Base-by-base conservation (phyloP, 1,140 invertebrate species). In the Paramacrobiotus metropolitanus region DNA sequence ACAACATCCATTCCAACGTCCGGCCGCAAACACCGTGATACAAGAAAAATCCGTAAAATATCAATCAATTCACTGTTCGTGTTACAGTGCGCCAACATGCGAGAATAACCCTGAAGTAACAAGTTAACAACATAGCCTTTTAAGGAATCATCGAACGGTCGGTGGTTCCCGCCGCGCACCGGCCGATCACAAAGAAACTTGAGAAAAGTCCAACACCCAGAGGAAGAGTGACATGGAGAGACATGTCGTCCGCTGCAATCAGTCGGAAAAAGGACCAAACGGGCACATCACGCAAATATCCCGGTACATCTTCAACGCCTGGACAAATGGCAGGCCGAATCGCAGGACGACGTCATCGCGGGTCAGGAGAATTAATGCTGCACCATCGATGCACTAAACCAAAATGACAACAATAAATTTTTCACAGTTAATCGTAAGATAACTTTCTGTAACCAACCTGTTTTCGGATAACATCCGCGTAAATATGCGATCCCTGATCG, bases 331-430 rank as follows among this genome's bases (percentile, higher is more conserved):
- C 24, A 91, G 72, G 61, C 82, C 79, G 44, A 91, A 73, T 30
- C 83, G 82, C 44, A 76, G 81, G 1, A 90, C 74, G 1, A 90
- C 84, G 68, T 91, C 87, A 31, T 78, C 78, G 65, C 87, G 75
- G 67, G 82, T 81, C 72, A 90, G 78, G 66, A 90, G 76, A 29
- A 88, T 73, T 29, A 91, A 72, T 1, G 84, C 83, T 64, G 81
- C 78, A 0, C 87, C 87, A 77, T 92, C 87, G 66, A 91, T 87
- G 69, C 89, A 85, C 85, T 89, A n/a, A n/a, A n/a, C n/a, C n/a
- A n/a, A n/a, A n/a, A 9, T 55, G 48, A 20, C 24, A 4, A 55
- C 48, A 20, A 15, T 20, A 15, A 15, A 24, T 20, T 55, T 9
- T 55, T 28, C 15, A 55, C 48, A 4, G 4, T 24, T 24, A 55